Conservation (phyloP, 2,113 vertebrate genomes). For the Toxostoma redivivum region DNA sequence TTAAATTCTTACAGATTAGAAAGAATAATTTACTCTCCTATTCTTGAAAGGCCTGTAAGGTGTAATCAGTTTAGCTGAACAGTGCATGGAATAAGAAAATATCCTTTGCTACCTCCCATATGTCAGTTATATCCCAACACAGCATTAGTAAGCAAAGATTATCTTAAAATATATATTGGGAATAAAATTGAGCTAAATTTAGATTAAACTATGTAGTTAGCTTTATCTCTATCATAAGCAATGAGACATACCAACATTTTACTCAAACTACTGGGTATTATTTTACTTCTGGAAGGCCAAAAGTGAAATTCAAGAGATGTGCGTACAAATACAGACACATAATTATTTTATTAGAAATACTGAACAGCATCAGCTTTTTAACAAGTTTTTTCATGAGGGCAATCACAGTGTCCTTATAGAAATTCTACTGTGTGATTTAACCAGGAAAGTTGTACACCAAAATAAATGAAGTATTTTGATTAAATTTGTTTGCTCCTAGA, state of each 20-base stretch:
- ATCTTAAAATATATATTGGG: neutral
- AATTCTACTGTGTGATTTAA: neutral
- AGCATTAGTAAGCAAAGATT: neutral
- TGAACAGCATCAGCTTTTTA: neutral
- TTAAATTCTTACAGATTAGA: neutral
- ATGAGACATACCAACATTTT: neutral
- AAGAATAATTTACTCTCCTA: neutral
- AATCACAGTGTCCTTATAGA: neutral
- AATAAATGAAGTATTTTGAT: neutral
- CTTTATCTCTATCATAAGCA: neutral
- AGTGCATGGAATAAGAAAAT: neutral
- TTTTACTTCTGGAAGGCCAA: neutral
- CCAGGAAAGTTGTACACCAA: neutral
- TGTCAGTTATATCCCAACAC: neutral
- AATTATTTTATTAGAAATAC: neutral
- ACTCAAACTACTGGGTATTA: neutral
- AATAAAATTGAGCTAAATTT: neutral
- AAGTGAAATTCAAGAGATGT: neutral
- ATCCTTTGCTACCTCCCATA: neutral
- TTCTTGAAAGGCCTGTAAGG: neutral
- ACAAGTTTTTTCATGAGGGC: neutral
- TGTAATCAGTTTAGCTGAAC: neutral
- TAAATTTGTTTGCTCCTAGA: neutral
- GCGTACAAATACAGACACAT: neutral
- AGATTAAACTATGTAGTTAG: neutral